Base-by-base conservation (phyloP, 2,888 invertebrate species). In the Dynastes tityus region DNA sequence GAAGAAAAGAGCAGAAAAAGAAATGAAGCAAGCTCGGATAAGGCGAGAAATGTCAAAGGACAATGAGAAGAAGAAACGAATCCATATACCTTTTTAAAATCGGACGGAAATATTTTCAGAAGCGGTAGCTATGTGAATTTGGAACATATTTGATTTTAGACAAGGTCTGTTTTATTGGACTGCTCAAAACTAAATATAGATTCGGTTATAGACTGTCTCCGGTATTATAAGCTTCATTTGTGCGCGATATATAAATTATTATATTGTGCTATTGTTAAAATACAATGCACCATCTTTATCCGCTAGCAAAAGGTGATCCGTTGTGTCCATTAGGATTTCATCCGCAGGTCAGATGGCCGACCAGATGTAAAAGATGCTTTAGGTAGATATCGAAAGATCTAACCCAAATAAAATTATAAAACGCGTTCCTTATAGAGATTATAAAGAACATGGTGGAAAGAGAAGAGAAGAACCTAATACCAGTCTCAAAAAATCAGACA, bases 311-410 rank as follows among this genome's bases (percentile, higher is more conserved):
- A 89, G 95, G 95, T 85, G 97, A 97, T 89, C 95, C 96, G 81
- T 89, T 97, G 84, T 97, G 97, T 89, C 97, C 97, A 81, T 90
- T 97, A 87, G 97, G 97, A 65, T 97, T 97, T 89, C 96, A 97
- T 90, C 97, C 97, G 80, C 97, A 97, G 90, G 96, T 97, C 84
- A 93, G 97, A 86, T 97, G 97, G 95, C 97, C 97, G 70, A 97
- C 97, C 78, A 92, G 97, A 86, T 97, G 97, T 90, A 97, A 97
- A 90, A 91, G 97, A 84, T 97, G 97, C 89, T 97, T 97, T 91
- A 93, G 95, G 92, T 93, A 88, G 65, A 51, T 37, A 37, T 13
- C 63, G 9, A 4, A 32, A 37, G 29, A 64, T 8, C 13, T 45
- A 8, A 64, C 13, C 5, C 9, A 64, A 64, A 29, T 64, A 6